A percentile compares a stretch with the other conserved stretches of the same genome.
Conservation (phyloP, 2,888 invertebrate species). For the Perdita meconis region DNA sequence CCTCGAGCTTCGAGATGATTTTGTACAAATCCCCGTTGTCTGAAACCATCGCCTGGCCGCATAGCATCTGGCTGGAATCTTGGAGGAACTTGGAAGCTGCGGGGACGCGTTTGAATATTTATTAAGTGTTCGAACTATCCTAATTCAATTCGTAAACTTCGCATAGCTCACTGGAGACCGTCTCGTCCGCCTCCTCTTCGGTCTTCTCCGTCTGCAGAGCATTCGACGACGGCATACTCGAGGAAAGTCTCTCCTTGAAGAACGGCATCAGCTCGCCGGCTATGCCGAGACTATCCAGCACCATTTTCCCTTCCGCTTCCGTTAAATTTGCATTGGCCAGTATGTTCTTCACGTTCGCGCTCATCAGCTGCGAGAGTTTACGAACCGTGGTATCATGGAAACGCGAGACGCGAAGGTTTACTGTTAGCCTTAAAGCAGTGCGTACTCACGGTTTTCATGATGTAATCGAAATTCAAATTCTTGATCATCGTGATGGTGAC, state of each 20-base stretch:
- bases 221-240: slow-evolving; percentile 48
- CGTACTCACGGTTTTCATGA: slow-evolving; percentile 76
- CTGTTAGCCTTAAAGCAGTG: neutral
- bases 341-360: slow-evolving; percentile 84
- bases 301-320: slow-evolving; percentile 83
- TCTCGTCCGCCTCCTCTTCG: slow-evolving; percentile 39
- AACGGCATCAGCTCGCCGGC: slow-evolving; percentile 84
- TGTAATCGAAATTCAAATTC: slow-evolving; percentile 84
- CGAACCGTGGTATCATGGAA: neutral
- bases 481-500: slow-evolving; percentile 83
- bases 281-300: slow-evolving; percentile 83
- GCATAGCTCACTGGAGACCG: slow-evolving; percentile 66
- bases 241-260: slow-evolving; percentile 80
- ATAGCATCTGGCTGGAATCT: slow-evolving; percentile 87
- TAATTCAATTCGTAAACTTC: slow-evolving; percentile 4
- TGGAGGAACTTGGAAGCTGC: slow-evolving; percentile 84
- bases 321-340: slow-evolving; percentile 85
- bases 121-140: neutral
- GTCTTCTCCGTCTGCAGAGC: slow-evolving; percentile 21
- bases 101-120: slow-evolving; percentile 21
- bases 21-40: slow-evolving; percentile 84
- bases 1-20: slow-evolving; percentile 84
- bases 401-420: neutral
- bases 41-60: slow-evolving; percentile 86
- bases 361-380: slow-evolving; percentile 82